These are phyloP conservation scores for Xiphydria camelus DNA, from an alignment of 2,888 invertebrate genomes.

Conservation along the genomic window DNA sequence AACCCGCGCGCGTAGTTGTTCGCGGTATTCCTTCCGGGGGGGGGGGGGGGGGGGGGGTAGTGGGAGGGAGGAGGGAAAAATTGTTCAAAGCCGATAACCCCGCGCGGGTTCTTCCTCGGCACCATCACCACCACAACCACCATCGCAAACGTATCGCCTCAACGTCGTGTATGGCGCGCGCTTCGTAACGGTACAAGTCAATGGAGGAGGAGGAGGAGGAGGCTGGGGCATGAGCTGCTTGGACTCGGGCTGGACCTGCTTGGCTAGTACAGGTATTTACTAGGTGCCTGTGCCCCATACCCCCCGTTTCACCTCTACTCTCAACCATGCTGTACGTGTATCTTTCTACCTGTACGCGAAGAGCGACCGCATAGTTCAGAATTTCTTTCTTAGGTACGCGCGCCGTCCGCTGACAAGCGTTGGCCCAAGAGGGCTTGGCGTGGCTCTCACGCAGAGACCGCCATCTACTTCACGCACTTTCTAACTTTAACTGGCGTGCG, in stretches of 20 bases:
- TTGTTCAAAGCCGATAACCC: conserved; percentile 29
- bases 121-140: conserved; percentile 16
- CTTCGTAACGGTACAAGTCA: conserved; percentile 40
- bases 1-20: too few species aligned
- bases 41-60: conserved; percentile 6
- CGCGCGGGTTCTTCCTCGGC: conserved; percentile 10
- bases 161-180: conserved; percentile 19
- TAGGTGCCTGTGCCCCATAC: conserved; percentile 30
- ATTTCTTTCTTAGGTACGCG: conserved; percentile 30
- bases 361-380: conserved; percentile 33
- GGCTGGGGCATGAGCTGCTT: conserved; percentile 32
- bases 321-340: conserved; percentile 2
- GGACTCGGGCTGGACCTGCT: conserved; percentile 40
- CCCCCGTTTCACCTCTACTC: too few species aligned
- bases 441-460: conserved; percentile 29
- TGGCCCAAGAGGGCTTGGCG: conserved; percentile 23
- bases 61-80: conserved; percentile 24
- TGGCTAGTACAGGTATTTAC: conserved; percentile 46
- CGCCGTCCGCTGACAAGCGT: conserved; percentile 25
- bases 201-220: conserved; percentile 23
- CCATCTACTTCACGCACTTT: conserved; percentile 31
- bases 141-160: conserved; percentile 9
- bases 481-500: too few species aligned
- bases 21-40: too few species aligned
- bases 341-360: conserved; percentile 14